Conservation (phyloP, 2,888 invertebrate genomes). For the Theretra japonica region DNA sequence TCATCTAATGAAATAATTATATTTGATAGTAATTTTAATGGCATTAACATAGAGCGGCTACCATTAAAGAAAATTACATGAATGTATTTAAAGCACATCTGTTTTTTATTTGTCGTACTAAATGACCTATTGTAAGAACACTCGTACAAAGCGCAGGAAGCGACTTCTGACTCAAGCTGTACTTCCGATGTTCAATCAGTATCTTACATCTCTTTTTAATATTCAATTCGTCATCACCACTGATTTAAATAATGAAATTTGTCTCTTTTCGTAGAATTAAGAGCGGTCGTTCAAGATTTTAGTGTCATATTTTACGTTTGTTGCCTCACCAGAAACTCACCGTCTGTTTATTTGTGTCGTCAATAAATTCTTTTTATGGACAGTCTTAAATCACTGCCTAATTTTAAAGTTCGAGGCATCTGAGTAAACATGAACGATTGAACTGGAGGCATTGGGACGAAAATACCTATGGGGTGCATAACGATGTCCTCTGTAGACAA, state of each 20-base stretch:
- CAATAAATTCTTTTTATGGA: slow-evolving; percentile 38
- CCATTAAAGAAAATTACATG: neutral
- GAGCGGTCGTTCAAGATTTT: slow-evolving; percentile 23
- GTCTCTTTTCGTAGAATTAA: slow-evolving; percentile 28
- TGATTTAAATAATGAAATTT: slow-evolving; percentile 3
- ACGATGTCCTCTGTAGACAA: slow-evolving; percentile 58
- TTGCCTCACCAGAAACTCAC: slow-evolving; percentile 29
- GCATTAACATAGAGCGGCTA: neutral
- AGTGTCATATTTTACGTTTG: slow-evolving; percentile 30
- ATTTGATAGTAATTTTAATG: neutral
- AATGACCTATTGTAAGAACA: slow-evolving; percentile 23
- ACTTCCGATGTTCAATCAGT: slow-evolving; percentile 23
- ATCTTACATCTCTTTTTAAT: slow-evolving; percentile 12
- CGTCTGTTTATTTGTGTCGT: slow-evolving; percentile 31
- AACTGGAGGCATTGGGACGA: slow-evolving; percentile 59
- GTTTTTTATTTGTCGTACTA: slow-evolving; percentile 25
- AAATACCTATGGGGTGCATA: slow-evolving; percentile 72
- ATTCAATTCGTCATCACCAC: neutral
- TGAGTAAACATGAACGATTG: slow-evolving; percentile 74
- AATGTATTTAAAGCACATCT: slow-evolving; percentile 21
- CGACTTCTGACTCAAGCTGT: slow-evolving; percentile 23
- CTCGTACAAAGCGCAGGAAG: slow-evolving; percentile 31
- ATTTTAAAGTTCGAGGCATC: slow-evolving; percentile 77
- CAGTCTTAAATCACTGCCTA: slow-evolving; percentile 61
- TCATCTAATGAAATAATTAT: neutral